Evolutionary conservation across 2,888 invertebrate species (phyloP), one percentile per base, ranked within the genome.

Genomic region (Patella pellucida): DNA sequence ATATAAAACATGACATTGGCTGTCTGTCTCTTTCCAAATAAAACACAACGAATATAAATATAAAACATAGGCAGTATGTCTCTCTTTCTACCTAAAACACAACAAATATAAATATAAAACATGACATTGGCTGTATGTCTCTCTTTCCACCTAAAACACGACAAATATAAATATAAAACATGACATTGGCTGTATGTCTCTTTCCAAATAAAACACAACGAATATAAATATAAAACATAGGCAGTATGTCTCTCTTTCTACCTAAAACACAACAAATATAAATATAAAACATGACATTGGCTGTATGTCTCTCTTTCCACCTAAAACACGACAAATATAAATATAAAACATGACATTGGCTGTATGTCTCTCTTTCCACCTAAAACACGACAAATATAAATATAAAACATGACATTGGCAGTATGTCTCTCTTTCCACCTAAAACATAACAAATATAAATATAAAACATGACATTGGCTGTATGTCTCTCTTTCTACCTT

Each of bases 341-440:
- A 41, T 41, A 41, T 9, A 41, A 31, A 31, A 31, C 31, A 31
- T 31, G 31, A 4, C 97, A 88, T 94, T 95, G 73, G 94, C 93
- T 0, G 97, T 95, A 86, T 95, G 93, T 68, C 97, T 93, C 90
- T 97, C 97, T 89, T 97, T 97, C 98, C 98, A 98, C 74, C 96
- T 95, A 84, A 23, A 85, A 85, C 70, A 73, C 11, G 75, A 41
- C 41, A 9, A 41, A 41, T 7, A 41, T 1, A 41, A 9, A 41
- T 41, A 41, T 9, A 41, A 41, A 9, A 41, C 9, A 41, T 9
- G 9, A 4, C 97, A 88, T 94, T 95, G 73, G 94, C 93, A 0
- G 97, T 95, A 86, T 95, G 93, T 68, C 97, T 93, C 90, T 97
- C 97, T 89, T 97, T 97, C 98, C 98, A 98, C 74, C 96, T 95